A percentile compares a stretch with the other conserved stretches of the same genome.
Conservation (phyloP, 2,113 vertebrate species). For the Cyprinodon brontotheroides region DNA sequence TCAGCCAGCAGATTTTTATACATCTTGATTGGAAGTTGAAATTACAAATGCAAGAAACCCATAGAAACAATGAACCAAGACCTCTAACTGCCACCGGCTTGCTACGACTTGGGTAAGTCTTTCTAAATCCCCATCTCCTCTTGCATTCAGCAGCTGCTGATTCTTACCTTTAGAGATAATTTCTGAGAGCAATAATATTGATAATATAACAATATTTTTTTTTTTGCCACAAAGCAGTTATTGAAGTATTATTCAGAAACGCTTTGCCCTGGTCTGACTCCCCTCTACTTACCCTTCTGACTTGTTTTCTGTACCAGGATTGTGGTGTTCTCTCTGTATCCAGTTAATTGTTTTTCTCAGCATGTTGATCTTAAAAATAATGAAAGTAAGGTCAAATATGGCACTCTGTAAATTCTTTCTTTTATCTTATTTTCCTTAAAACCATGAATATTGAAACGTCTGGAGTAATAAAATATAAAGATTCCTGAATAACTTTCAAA, state of each 20-base stretch:
- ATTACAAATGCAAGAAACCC: background rate
- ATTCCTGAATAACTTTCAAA: no score
- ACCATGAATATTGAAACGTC: no score
- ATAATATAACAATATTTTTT: conserved; percentile 6
- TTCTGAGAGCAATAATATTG: conserved; percentile 19
- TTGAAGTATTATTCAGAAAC: conserved; percentile 30
- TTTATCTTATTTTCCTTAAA: background rate
- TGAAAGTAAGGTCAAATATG: background rate
- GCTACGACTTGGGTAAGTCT: conserved; percentile 11
- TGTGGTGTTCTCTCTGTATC: background rate
- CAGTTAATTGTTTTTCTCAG: background rate
- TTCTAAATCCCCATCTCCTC: conserved; percentile 41
- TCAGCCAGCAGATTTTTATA: background rate
- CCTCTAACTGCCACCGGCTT: conserved; percentile 20
- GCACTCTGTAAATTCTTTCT: background rate
- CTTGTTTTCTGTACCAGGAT: background rate
- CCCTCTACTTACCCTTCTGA: background rate
- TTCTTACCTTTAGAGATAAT: conserved; percentile 47
- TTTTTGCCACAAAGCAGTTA: conserved; percentile 27
- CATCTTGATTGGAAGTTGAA: background rate
- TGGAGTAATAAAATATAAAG: background rate
- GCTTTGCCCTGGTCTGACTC: conserved; percentile 5
- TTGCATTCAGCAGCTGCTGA: conserved; percentile 31
- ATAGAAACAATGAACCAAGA: conserved; percentile 7
- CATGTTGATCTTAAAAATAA: background rate